Conservation (phyloP, 2,113 vertebrate genomes). For the Heptranchias perlo region DNA sequence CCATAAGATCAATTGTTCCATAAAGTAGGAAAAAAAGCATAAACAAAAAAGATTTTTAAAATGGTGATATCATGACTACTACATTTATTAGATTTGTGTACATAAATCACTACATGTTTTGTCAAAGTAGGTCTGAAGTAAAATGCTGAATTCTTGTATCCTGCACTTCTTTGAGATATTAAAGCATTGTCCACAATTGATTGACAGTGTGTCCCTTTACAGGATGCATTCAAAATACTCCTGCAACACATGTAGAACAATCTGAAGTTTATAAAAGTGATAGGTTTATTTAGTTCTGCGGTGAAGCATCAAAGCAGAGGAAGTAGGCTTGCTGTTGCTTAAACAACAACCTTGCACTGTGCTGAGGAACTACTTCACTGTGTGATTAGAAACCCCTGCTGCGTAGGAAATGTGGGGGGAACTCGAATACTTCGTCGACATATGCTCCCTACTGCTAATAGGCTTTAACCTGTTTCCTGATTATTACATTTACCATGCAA, state of each 20-base stretch:
- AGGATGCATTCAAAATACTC: background rate
- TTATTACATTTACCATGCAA: conserved; percentile 85
- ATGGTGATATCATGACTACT: background rate
- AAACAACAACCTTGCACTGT: conserved; percentile 65
- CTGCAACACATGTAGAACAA: conserved; percentile 44
- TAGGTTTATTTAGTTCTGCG: conserved; percentile 37
- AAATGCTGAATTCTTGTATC: background rate
- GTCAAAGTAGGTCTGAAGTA: too few relatives aligned
- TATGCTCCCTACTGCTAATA: conserved; percentile 84
- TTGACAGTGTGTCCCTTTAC: background rate
- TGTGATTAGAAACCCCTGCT: conserved; percentile 76
- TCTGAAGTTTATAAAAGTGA: conserved; percentile 45
- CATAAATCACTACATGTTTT: background rate
- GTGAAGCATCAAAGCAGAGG: conserved; percentile 44
- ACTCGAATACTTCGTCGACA: conserved; percentile 78
- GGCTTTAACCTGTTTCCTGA: conserved; percentile 85
- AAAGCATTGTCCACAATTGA: background rate
- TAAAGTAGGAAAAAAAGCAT: background rate
- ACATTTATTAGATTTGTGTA: background rate
- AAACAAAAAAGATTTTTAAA: background rate
- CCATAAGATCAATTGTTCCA: background rate
- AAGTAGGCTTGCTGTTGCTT: conserved; percentile 57
- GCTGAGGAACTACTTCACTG: conserved; percentile 61
- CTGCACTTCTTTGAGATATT: background rate
- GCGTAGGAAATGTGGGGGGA: conserved; percentile 88